Evolutionary conservation across 2,797 vertebrate species (phyloP), one percentile per base, ranked within the genome.

Genomic region (Gadopsis bispinosus): DNA sequence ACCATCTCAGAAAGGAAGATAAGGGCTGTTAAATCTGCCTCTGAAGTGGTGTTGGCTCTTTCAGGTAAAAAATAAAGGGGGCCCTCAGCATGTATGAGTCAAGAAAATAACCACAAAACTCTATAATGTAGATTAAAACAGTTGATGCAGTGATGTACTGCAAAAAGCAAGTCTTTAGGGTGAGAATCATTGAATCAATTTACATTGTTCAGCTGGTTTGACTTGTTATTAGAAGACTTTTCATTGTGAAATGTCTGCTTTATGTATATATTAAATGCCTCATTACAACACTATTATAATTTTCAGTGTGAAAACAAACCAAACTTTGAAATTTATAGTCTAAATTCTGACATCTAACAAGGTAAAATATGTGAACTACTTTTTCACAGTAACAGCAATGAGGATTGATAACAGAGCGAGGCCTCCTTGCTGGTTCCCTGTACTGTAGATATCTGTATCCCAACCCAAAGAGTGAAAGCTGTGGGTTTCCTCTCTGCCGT

Each of bases 401-500:
- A 91, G 83, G 89, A 89, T 87, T 87, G 81, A 90, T 92, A 78
- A 83, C 61, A 29, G 56, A 50, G 20, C 0, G 54, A 66, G 26
- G 83, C 80, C 74, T 88, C 73, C 75, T 79, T 55, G 71, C 83
- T 79, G 86, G 54, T 82, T 83, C 43, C 63, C 76, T 76, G 69
- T 88, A 70, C 82, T 83, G 83, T 89, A 91, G 70, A 85, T 70
- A 78, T 77, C 76, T 26, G 78, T 66, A 80, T 80, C 80, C 67
- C 79, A 79, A 67, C 81, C 76, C 87, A 77, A 75, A 84, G 87
- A 89, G 85, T 75, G 84, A 84, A 86, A 91, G 83, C 86, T 83
- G 86, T 86, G 86, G 91, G 84, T 92, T 87, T 89, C 87, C 87
- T 87, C 87, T 75, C 67, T 79, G 89, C 91, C 90, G 79, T 93